These are phyloP conservation scores for Sebastes nivosus DNA, from an alignment of 2,797 vertebrate genomes.

Conservation along the genomic window DNA sequence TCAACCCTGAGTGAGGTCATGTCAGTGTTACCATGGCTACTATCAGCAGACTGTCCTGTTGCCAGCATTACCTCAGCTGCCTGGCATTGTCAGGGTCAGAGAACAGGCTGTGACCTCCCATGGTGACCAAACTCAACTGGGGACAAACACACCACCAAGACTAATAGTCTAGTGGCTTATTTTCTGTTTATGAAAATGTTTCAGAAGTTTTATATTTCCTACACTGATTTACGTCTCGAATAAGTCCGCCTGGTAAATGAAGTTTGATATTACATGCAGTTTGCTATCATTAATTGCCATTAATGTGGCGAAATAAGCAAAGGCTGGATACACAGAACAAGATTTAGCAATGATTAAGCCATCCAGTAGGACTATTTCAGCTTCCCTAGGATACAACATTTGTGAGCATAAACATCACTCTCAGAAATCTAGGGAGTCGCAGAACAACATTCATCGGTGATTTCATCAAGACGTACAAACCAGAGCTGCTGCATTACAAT, in stretches of 20 bases:
- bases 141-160: slow-evolving; percentile 68
- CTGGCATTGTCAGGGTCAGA: slow-evolving; percentile 84
- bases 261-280: slow-evolving; percentile 26
- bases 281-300: slow-evolving; percentile 39
- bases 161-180: slow-evolving; percentile 18
- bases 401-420: slow-evolving; percentile 8
- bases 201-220: slow-evolving; percentile 8
- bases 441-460: slow-evolving; percentile 5
- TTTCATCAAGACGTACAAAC: slow-evolving; percentile 24
- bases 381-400: background rate
- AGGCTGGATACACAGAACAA: slow-evolving; percentile 21
- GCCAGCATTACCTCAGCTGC: slow-evolving; percentile 85
- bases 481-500: background rate
- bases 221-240: slow-evolving; percentile 8
- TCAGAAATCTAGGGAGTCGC: background rate
- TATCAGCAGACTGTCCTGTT: slow-evolving; percentile 79
- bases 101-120: slow-evolving; percentile 82
- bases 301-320: slow-evolving; percentile 37
- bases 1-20: slow-evolving; percentile 84
- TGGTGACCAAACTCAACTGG: slow-evolving; percentile 73
- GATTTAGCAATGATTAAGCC: slow-evolving; percentile 24
- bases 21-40: slow-evolving; percentile 82
- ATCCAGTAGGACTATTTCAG: slow-evolving; percentile 10
- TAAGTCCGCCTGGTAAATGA: slow-evolving; percentile 10
- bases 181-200: slow-evolving; percentile 21